Conservation (phyloP, 2,797 vertebrate genomes). For the Psittacula echo region DNA sequence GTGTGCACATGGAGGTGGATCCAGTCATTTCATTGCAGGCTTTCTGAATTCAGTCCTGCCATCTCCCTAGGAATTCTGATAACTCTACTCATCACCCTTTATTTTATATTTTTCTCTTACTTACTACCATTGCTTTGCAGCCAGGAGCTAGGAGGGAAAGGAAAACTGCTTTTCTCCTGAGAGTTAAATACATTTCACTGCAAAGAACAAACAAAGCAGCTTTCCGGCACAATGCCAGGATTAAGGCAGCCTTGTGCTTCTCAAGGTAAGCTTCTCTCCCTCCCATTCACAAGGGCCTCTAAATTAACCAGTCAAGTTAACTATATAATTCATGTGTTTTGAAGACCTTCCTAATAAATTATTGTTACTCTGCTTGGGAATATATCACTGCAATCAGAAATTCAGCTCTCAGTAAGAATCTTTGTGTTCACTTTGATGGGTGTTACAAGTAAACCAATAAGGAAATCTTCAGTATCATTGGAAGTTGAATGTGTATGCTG, state of each 20-base stretch:
- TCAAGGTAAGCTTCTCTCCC: neutral
- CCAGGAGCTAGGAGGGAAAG: neutral
- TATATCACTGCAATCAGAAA: neutral
- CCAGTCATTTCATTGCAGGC: neutral
- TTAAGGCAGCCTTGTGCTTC: neutral
- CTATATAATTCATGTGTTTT: neutral
- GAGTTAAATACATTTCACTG: neutral
- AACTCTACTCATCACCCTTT: neutral
- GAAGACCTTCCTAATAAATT: neutral
- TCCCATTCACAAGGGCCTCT: accelerated
- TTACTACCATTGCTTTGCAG: neutral
- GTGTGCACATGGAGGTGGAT: neutral
- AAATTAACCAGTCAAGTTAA: neutral
- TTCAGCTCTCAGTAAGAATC: neutral
- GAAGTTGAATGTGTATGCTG: neutral
- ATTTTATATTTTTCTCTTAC: neutral
- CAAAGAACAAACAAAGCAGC: neutral
- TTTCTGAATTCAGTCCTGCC: neutral
- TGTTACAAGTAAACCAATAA: neutral
- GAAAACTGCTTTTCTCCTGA: neutral
- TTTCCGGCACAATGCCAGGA: neutral
- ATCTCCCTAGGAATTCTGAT: neutral
- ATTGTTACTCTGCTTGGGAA: neutral
- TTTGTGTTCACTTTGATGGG: neutral
- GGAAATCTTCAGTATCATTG: neutral